Conservation (phyloP, 1,140 invertebrate species). For the Ylistrum balloti region DNA sequence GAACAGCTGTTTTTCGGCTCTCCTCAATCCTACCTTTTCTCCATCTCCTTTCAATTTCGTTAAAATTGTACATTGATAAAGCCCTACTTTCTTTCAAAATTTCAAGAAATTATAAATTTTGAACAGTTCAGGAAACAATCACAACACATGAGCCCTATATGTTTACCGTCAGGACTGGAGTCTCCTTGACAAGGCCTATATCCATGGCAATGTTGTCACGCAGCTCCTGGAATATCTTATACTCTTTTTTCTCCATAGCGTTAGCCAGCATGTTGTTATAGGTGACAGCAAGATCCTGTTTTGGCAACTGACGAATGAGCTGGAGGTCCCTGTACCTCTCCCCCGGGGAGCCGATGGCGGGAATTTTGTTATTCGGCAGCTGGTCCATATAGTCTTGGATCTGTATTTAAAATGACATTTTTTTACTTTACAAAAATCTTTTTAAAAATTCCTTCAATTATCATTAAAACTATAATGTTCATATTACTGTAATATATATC, state of each 20-base stretch:
- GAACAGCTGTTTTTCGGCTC: no score
- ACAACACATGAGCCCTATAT: neutral
- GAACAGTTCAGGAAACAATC: no score
- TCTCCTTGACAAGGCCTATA: conserved; percentile 89
- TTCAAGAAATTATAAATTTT: no score
- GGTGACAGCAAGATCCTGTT: conserved; percentile 94
- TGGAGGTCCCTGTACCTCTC: conserved; percentile 96
- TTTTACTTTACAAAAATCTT: neutral
- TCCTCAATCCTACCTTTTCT: no score
- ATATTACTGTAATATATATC: no score
- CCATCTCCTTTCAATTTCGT: no score
- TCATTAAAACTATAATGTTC: no score
- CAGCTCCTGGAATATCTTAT: conserved; percentile 94
- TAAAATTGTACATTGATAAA: no score
- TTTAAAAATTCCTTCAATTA: no score
- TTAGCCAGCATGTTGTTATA: conserved; percentile 95
- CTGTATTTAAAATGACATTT: no score
- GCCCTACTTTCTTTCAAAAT: no score
- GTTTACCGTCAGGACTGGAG: conserved; percentile 64
- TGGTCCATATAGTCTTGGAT: conserved; percentile 98
- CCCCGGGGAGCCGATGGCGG: conserved; percentile 96
- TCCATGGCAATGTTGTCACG: conserved; percentile 96
- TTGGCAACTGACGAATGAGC: conserved; percentile 94
- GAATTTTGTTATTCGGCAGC: conserved; percentile 97
- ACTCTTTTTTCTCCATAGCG: conserved; percentile 93